Conservation (phyloP, 1,140 invertebrate genomes). For the Oryctes rhinoceros region DNA sequence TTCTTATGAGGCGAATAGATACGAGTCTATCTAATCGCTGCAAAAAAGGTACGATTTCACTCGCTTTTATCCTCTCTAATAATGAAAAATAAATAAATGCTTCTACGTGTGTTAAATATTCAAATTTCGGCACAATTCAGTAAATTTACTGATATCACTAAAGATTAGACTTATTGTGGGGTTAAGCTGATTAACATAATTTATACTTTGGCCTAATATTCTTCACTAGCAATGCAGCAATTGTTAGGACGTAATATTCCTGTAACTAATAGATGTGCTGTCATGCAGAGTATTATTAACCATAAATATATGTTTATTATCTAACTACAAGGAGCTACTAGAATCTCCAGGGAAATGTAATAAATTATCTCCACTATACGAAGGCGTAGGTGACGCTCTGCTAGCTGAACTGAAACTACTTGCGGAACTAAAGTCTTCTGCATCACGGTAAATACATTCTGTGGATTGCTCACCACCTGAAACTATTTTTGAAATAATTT, state of each 20-base stretch:
- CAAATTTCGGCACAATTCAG: not conserved
- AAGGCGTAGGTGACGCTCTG: conserved; percentile 79
- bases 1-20: too few relatives aligned
- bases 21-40: too few relatives aligned
- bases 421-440: conserved; percentile 76
- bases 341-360: conserved; percentile 80
- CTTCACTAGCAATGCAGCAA: not conserved
- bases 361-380: conserved; percentile 75
- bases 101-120: not conserved
- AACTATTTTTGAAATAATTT: conserved; percentile 41
- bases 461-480: conserved; percentile 68
- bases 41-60: too few relatives aligned
- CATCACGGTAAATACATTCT: conserved; percentile 61
- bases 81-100: too few relatives aligned
- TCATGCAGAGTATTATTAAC: conserved; percentile 17
- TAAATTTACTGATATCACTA: not conserved
- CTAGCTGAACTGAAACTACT: conserved; percentile 84
- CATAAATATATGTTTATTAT: not conserved
- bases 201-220: not conserved
- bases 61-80: too few relatives aligned
- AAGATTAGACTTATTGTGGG: not conserved
- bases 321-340: conserved; percentile 69
- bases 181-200: not conserved
- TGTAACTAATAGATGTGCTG: conserved; percentile 1
- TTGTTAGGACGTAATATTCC: not conserved